Conservation (phyloP, 2,113 vertebrate species). For the Gnathonemus longibarbis region DNA sequence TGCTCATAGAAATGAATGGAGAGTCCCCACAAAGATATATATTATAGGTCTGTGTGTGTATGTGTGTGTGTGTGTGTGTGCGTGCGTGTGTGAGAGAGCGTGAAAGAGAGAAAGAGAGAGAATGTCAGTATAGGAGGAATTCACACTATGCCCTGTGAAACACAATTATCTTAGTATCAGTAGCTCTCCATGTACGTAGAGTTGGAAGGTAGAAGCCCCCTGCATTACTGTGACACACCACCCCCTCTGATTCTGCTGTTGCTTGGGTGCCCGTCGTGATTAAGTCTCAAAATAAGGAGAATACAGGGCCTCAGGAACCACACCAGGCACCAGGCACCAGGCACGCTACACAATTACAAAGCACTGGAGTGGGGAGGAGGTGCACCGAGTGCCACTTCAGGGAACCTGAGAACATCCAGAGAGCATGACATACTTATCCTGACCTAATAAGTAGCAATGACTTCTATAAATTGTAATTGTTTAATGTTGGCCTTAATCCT, state of each 20-base stretch:
- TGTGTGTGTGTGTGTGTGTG: too few species aligned
- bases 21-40: too few species aligned
- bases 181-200: neutral
- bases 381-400: neutral
- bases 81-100: too few species aligned
- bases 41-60: too few species aligned
- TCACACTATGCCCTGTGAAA: neutral
- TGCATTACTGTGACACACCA: neutral
- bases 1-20: too few species aligned
- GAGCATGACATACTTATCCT: neutral
- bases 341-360: neutral
- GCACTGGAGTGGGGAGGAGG: neutral
- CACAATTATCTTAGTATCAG: neutral
- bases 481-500: neutral
- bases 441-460: neutral
- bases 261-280: too few species aligned
- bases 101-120: neutral
- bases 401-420: neutral
- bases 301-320: neutral
- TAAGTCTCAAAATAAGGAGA: too few species aligned
- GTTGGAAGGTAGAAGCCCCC: too few species aligned
- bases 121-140: neutral
- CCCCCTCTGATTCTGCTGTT: neutral
- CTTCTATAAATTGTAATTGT: neutral
- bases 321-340: neutral